A percentile compares a stretch with the other conserved stretches of the same genome.
phyloP scores from a whole-genome alignment of 2,888 invertebrate species.

The Dascillus cervinus region DNA sequence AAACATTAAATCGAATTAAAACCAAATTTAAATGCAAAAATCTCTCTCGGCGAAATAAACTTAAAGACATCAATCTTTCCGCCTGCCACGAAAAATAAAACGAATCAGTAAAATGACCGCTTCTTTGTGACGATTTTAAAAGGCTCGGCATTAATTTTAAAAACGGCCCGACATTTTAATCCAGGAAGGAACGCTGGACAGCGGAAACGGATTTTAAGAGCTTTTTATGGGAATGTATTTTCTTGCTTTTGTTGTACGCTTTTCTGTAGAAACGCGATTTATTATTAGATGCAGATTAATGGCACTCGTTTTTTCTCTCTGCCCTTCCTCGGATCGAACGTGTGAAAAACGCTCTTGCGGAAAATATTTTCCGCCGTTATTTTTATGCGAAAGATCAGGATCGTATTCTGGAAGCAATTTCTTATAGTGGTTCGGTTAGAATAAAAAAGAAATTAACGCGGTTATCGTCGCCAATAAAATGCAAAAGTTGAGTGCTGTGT shows the following conservation, averaged over 20 bases:
- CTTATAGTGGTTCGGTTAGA: conserved; percentile 24
- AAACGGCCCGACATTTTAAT: conserved; percentile 33
- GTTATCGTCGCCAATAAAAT: conserved; percentile 30
- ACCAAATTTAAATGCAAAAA: too few species aligned
- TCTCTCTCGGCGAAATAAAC: too few species aligned
- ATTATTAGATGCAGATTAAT: conserved; percentile 15
- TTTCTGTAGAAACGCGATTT: conserved; percentile 15
- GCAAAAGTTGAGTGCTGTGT: conserved; percentile 24
- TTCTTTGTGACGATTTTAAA: conserved; percentile 32
- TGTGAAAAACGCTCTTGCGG: too few species aligned
- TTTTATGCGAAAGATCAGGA: conserved; percentile 17
- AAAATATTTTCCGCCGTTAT: too few species aligned
- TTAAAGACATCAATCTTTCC: conserved; percentile 25
- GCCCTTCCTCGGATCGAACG: conserved; percentile 10
- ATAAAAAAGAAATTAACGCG: conserved; percentile 24
- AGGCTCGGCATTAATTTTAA: conserved; percentile 31
- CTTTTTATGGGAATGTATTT: conserved; percentile 26
- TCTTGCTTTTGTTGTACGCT: conserved; percentile 23
- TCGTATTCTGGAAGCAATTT: conserved; percentile 18
- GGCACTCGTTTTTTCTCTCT: background rate
- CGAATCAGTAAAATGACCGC: conserved; percentile 25
- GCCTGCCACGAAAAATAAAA: conserved; percentile 17
- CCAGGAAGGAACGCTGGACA: conserved; percentile 28
- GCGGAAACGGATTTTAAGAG: conserved; percentile 29
- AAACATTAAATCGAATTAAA: too few species aligned